These are phyloP conservation scores for Lophius americanus DNA, from an alignment of 2,797 vertebrate genomes.

Conservation along the genomic window DNA sequence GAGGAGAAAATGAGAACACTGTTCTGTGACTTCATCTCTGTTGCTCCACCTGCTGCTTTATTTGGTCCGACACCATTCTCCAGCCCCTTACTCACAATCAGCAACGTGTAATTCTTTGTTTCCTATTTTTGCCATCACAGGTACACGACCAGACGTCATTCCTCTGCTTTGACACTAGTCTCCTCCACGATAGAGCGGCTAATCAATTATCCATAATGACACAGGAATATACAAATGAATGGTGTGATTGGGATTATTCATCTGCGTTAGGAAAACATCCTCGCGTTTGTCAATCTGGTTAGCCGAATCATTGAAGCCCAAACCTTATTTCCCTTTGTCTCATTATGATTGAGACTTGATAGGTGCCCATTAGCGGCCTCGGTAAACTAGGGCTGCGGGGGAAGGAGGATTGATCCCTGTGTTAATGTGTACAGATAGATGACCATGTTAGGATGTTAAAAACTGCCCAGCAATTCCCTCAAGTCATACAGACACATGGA, in stretches of 20 bases:
- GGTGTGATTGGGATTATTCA: slow-evolving; percentile 71
- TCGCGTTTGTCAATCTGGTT: slow-evolving; percentile 75
- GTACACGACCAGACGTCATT: slow-evolving; percentile 53
- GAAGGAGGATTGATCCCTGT: slow-evolving; percentile 68
- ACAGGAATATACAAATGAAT: slow-evolving; percentile 69
- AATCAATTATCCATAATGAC: slow-evolving; percentile 73
- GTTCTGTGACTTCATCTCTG: slow-evolving; percentile 13
- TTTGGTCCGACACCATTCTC: slow-evolving; percentile 42
- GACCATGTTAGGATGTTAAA: slow-evolving; percentile 61
- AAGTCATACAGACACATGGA: slow-evolving; percentile 22
- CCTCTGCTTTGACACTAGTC: slow-evolving; percentile 64
- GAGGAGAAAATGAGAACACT: slow-evolving; percentile 27
- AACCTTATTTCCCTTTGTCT: slow-evolving; percentile 77
- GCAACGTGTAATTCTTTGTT: slow-evolving; percentile 40
- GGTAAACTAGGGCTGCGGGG: slow-evolving; percentile 74
- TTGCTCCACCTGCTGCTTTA: slow-evolving; percentile 46
- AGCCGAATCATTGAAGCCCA: slow-evolving; percentile 65
- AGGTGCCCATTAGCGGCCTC: slow-evolving; percentile 72
- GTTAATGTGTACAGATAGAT: slow-evolving; percentile 77
- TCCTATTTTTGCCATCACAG: slow-evolving; percentile 23
- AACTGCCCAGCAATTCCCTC: slow-evolving; percentile 50
- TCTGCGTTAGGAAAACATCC: slow-evolving; percentile 71
- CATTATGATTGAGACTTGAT: slow-evolving; percentile 79
- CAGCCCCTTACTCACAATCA: slow-evolving; percentile 25
- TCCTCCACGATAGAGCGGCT: slow-evolving; percentile 32